Conservation (phyloP, 2,113 vertebrate species). For the Ibidorhyncha struthersii region DNA sequence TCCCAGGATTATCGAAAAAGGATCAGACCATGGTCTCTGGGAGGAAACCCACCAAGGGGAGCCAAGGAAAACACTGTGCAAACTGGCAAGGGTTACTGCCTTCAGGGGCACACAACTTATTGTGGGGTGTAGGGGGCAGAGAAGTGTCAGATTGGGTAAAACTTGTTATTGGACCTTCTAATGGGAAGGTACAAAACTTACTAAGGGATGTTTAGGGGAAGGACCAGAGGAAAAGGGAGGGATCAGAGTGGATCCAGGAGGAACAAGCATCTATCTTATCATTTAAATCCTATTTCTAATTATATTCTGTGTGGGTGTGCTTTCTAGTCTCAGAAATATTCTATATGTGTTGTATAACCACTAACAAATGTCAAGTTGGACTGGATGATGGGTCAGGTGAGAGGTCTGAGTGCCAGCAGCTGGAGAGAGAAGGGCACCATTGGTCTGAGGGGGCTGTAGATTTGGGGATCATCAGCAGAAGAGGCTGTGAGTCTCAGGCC, state of each 20-base stretch:
- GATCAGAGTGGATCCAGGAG: not conserved
- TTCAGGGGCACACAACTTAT: not conserved
- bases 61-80: not conserved
- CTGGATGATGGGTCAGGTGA: rapidly evolving
- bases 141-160: not conserved
- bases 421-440: not conserved
- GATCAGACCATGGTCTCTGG: not conserved
- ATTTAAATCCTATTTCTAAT: not conserved
- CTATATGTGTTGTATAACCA: not conserved
- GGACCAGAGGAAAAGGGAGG: not conserved
- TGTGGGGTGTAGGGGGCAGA: not conserved
- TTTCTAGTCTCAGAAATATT: not conserved
- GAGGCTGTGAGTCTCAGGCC: not conserved
- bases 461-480: not conserved
- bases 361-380: not conserved
- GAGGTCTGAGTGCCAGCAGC: not conserved
- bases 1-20: not conserved
- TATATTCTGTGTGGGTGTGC: rapidly evolving
- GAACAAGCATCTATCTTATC: not conserved
- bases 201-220: not conserved
- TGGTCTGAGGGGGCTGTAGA: not conserved
- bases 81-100: not conserved
- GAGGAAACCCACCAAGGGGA: not conserved
- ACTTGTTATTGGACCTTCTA: not conserved
- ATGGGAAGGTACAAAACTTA: not conserved